Evolutionary conservation across 2,113 vertebrate species (phyloP).

Genomic region (Caranx melampygus): DNA sequence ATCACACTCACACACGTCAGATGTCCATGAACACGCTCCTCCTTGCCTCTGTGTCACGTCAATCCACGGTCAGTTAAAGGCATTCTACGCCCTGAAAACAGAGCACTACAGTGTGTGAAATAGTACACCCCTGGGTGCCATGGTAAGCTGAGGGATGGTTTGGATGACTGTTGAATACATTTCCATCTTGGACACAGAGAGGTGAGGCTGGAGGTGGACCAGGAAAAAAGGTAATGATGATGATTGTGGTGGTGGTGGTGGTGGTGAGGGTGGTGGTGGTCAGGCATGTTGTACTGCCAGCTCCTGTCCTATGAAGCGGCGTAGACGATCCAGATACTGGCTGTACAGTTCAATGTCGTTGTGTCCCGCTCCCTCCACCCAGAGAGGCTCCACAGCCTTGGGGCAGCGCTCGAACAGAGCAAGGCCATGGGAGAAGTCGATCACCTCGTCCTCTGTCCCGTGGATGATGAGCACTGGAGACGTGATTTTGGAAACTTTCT

Average conservation of each 20-base stretch:
- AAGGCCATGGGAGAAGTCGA: conserved; percentile 97
- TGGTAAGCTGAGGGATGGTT: conserved; percentile 4
- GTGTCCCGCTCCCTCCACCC: conserved; percentile 98
- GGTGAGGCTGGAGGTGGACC: conserved; percentile 6
- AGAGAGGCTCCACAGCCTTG: conserved; percentile 96
- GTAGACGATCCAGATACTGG: conserved; percentile 97
- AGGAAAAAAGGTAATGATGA: conserved; percentile 3
- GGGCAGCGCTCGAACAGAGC: conserved; percentile 97
- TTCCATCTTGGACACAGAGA: conserved; percentile 18
- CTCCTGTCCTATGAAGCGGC: conserved; percentile 95
- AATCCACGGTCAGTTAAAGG: conserved; percentile 9
- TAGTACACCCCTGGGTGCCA: neutral
- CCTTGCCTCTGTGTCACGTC: neutral
- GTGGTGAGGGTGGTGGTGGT: conserved; percentile 52
- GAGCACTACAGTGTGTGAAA: neutral
- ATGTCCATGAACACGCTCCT: conserved; percentile 7
- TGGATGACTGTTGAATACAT: conserved; percentile 2
- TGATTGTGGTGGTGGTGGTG: neutral
- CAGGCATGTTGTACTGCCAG: conserved; percentile 83
- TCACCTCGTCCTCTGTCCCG: conserved; percentile 97
- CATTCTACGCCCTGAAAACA: neutral
- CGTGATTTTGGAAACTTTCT: conserved; percentile 97
- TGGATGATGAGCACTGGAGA: conserved; percentile 98
- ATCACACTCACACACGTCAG: conserved; percentile 14
- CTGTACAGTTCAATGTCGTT: conserved; percentile 99